Evolutionary conservation across 2,888 invertebrate genomes (phyloP), one percentile per base, ranked within the genome.

Genomic region (Andrena bucephala): DNA sequence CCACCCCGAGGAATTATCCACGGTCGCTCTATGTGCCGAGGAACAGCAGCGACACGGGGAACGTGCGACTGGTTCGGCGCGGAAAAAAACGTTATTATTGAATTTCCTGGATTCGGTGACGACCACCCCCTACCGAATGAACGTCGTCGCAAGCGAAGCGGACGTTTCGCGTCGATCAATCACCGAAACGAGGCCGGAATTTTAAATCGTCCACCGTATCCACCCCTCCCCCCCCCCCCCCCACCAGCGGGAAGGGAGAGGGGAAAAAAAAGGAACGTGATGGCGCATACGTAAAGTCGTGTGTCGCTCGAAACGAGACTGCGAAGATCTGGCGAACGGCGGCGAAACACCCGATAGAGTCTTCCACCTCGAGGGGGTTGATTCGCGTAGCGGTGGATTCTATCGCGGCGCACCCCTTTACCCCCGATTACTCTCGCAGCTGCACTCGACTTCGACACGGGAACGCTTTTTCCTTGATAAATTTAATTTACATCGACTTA

Each of bases 401-500:
- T 50, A 67, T 78, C 79, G 67, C 29, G 70, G 66, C 70, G 33
- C 36, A 68, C 29, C 3, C 85, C 77, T 79, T 77, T 72, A 62
- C 29, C 36, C 29, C 59, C 72, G 80, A 87, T 87, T 77, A 74
- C 85, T 77, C 84, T 57, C 70, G 62, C 76, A 74, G 66, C 83
- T 75, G 72, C 68, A 75, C 86, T 73, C 73, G 75, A 65, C 80
- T 81, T 74, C 75, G 84, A 88, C 87, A 86, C 76, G 88, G 66
- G 77, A 88, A 88, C 77, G 87, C 87, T 88, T 85, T 88, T 85
- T 85, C 87, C 85, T 71, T 87, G 87, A 88, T 88, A 88, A 88
- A 88, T 88, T 87, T 84, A 87, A 88, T 88, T 87, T 87, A 87
- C 84, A 84, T 86, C 84, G 81, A 76, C 74, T 80, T 81, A 85